Evolutionary conservation across 2,888 invertebrate genomes (phyloP).

Genomic region (Chloroclystis v-ata): DNA sequence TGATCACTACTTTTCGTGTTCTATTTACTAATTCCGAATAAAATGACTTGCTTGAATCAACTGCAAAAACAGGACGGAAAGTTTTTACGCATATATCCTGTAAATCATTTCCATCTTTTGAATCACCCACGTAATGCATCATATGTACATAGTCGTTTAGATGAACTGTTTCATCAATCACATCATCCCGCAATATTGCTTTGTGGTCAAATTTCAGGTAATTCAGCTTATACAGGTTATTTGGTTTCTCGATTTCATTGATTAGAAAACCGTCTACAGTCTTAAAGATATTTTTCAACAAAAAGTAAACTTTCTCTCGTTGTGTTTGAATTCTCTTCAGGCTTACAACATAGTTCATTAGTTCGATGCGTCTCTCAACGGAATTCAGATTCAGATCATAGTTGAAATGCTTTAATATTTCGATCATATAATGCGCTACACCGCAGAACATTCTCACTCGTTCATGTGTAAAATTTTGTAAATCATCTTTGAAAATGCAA

Average conservation of each 20-base stretch:
- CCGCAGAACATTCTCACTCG: slow-evolving; percentile 33
- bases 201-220: slow-evolving; percentile 38
- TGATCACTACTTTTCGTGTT: slow-evolving; percentile 30
- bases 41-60: slow-evolving; percentile 30
- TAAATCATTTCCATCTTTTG: background rate
- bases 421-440: slow-evolving; percentile 34
- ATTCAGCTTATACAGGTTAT: slow-evolving; percentile 37
- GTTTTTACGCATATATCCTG: slow-evolving; percentile 33
- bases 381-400: slow-evolving; percentile 19
- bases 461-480: slow-evolving; percentile 35
- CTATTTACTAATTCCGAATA: slow-evolving; percentile 31
- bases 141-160: slow-evolving; percentile 36
- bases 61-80: slow-evolving; percentile 27
- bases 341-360: slow-evolving; percentile 35
- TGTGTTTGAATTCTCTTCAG: slow-evolving; percentile 28
- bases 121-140: slow-evolving; percentile 25
- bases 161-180: slow-evolving; percentile 30
- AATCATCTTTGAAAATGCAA: slow-evolving; percentile 36
- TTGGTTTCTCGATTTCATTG: slow-evolving; percentile 35
- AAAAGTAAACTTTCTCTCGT: slow-evolving; percentile 32
- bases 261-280: slow-evolving; percentile 35
- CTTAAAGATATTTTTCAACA: slow-evolving; percentile 34
- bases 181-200: slow-evolving; percentile 28
- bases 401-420: slow-evolving; percentile 31
- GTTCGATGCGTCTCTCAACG: slow-evolving; percentile 26